Percentiles rank a stretch among this genome's conserved stretches.
These are phyloP conservation scores for Thereva nobilitata DNA, from an alignment of 2,888 invertebrate genomes.

Conservation along the genomic window DNA sequence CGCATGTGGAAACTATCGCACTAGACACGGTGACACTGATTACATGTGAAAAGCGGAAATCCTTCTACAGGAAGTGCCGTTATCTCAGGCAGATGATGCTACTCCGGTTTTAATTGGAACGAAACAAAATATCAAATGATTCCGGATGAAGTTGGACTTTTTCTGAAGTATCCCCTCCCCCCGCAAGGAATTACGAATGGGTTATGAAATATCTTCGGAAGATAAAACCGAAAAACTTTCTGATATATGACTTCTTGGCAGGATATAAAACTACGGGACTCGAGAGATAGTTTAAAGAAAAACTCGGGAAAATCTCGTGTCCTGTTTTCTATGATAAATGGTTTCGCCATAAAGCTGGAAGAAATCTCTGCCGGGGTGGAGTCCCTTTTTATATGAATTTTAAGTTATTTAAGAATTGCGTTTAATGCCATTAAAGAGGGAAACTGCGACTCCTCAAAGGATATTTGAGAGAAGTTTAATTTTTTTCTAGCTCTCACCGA, in stretches of 20 bases:
- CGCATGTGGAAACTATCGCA: slow-evolving; percentile 3
- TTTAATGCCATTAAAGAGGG: too few species aligned
- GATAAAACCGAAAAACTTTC: slow-evolving; percentile 15
- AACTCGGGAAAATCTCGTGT: slow-evolving; percentile 25
- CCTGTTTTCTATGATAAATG: slow-evolving; percentile 32
- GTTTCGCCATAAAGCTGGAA: slow-evolving; percentile 28
- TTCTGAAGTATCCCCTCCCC: background rate
- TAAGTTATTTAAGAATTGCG: too few species aligned
- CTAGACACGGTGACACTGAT: slow-evolving; percentile 12
- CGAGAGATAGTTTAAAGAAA: slow-evolving; percentile 22
- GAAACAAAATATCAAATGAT: slow-evolving; percentile 25
- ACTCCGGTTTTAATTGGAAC: slow-evolving; percentile 25
- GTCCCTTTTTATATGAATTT: too few species aligned
- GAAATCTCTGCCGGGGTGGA: too few species aligned
- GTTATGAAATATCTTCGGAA: slow-evolving; percentile 24
- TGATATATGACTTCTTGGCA: slow-evolving; percentile 28
- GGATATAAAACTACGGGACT: slow-evolving; percentile 34
- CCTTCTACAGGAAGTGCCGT: background rate
- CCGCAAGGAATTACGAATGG: slow-evolving; percentile 20
- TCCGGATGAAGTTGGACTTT: slow-evolving; percentile 10
- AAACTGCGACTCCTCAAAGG: too few species aligned
- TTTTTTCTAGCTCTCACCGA: too few species aligned
- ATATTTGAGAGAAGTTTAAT: too few species aligned
- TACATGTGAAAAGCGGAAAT: slow-evolving; percentile 13
- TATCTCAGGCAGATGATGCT: slow-evolving; percentile 21